These are phyloP conservation scores for Himalopsyche tibetana DNA, from an alignment of 2,888 invertebrate species.

Conservation along the genomic window DNA sequence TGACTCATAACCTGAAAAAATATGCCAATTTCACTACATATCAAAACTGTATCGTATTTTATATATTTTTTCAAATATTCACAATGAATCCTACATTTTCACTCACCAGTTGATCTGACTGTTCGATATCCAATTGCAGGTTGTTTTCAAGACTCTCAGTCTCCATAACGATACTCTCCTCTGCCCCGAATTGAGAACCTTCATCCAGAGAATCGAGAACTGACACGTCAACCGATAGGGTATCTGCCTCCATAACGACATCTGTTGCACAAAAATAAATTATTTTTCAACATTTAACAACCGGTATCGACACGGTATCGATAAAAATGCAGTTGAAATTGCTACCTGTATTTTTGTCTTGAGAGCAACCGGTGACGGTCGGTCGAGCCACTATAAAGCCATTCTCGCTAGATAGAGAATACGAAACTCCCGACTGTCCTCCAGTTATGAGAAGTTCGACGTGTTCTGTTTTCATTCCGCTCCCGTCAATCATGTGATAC, in stretches of 20 bases:
- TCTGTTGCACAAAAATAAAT: constrained; percentile 13
- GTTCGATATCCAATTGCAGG: constrained; percentile 54
- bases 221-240: constrained; percentile 56
- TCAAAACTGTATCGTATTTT: neutral
- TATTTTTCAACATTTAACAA: neutral
- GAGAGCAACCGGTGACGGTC: constrained; percentile 49
- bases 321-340: constrained; percentile 48
- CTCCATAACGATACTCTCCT: constrained; percentile 57
- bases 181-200: constrained; percentile 58
- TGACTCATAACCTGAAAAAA: constrained; percentile 34
- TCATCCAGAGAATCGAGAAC: constrained; percentile 59
- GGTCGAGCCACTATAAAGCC: constrained; percentile 64
- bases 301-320: neutral
- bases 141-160: constrained; percentile 56
- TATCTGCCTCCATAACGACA: constrained; percentile 50
- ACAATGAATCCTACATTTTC: neutral
- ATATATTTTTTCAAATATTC: neutral
- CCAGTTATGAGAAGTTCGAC: constrained; percentile 62
- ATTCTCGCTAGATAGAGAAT: constrained; percentile 64
- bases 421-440: constrained; percentile 59
- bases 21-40: neutral
- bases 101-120: constrained; percentile 59
- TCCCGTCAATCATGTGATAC: constrained; percentile 62
- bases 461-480: constrained; percentile 60
- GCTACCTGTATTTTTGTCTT: constrained; percentile 41